Conservation (phyloP, 2,113 vertebrate species). For the Myxocyprinus asiaticus region DNA sequence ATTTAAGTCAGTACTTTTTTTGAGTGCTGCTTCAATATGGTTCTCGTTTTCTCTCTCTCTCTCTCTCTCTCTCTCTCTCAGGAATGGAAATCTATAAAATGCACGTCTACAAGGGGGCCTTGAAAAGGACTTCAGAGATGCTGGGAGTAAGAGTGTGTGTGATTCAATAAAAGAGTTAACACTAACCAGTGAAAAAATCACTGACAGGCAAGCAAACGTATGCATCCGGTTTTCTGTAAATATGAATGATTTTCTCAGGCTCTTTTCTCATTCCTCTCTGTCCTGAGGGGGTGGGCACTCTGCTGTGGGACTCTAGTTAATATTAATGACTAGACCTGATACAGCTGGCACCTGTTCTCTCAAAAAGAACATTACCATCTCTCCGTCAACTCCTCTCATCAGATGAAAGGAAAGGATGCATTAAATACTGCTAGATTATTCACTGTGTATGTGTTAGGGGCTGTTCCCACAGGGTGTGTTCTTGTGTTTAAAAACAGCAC, state of each 20-base stretch:
- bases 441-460: no score
- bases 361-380: not conserved
- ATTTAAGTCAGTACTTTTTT: no score
- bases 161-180: not conserved
- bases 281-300: not conserved
- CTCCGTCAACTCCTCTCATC: not conserved
- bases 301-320: not conserved
- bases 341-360: not conserved
- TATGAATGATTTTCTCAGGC: not conserved
- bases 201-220: not conserved
- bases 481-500: no score
- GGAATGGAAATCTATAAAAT: conserved; percentile 88
- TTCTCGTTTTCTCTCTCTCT: conserved; percentile 3
- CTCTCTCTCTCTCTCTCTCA: conserved; percentile 48
- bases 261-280: not conserved
- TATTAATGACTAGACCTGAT: conserved; percentile 10
- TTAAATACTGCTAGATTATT: not conserved
- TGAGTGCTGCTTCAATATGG: not conserved
- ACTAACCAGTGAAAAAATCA: no score
- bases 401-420: not conserved
- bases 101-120: conserved; percentile 80
- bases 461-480: no score
- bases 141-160: conserved; percentile 73
- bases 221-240: not conserved
- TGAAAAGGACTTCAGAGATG: conserved; percentile 83